These are phyloP conservation scores for Caenorhabditis sp. DNA, from an alignment of 2,888 invertebrate species.

Conservation along the genomic window DNA sequence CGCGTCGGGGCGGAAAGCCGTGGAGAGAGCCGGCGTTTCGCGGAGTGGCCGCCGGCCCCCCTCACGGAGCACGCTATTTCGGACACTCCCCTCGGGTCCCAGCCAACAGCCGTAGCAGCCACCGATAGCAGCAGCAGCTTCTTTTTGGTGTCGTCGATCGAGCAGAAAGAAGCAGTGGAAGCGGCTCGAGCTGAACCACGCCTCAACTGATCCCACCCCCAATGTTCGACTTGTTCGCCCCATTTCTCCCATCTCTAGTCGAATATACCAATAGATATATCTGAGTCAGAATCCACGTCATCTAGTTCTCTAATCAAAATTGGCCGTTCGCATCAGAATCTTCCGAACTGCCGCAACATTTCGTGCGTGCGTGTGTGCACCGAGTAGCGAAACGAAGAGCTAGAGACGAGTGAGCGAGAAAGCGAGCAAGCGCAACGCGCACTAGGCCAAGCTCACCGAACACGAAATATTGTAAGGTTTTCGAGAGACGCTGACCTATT, in stretches of 20 bases:
- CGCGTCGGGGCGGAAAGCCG: conserved; percentile 29
- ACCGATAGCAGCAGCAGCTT: conserved; percentile 61
- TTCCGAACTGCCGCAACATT: neutral
- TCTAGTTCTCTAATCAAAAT: conserved; percentile 5
- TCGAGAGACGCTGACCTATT: conserved; percentile 38
- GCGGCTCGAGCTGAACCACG: conserved; percentile 45
- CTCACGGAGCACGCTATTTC: conserved; percentile 38
- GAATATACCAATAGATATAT: conserved; percentile 1
- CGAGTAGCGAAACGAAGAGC: conserved; percentile 1
- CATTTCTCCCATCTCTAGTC: conserved; percentile 12
- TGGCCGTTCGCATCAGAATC: neutral
- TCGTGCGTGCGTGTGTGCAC: conserved; percentile 24
- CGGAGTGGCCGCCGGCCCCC: conserved; percentile 26
- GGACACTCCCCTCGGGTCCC: conserved; percentile 35
- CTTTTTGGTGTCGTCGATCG: conserved; percentile 63
- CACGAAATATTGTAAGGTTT: conserved; percentile 32
- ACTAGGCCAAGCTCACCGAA: conserved; percentile 22
- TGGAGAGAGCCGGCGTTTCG: conserved; percentile 43
- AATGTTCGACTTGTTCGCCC: conserved; percentile 37
- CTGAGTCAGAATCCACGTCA: conserved; percentile 45
- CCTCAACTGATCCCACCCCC: conserved; percentile 56
- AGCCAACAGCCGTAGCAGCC: conserved; percentile 35
- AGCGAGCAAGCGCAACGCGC: conserved; percentile 30
- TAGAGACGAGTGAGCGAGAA: conserved; percentile 12
- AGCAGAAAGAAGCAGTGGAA: conserved; percentile 33